Percentiles rank a stretch among this genome's conserved stretches.
Evolutionary conservation across 2,113 vertebrate genomes (phyloP).

Genomic region (Heterotilapia buettikoferi): DNA sequence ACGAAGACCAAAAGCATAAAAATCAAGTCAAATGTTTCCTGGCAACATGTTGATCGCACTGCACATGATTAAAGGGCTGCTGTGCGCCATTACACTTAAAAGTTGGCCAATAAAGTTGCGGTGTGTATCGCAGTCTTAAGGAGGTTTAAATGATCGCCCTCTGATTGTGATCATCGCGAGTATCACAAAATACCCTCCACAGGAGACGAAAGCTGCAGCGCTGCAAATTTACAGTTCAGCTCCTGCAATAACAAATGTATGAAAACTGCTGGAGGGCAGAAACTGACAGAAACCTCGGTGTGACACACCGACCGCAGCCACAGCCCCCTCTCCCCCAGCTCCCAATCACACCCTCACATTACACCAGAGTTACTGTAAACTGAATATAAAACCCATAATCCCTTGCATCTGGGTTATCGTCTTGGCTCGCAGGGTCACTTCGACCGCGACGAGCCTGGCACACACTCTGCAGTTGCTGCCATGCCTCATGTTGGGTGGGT

Average conservation of each 20-base stretch:
- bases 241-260: conserved; percentile 37
- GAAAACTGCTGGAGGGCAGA: conserved; percentile 21
- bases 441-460: conserved; percentile 42
- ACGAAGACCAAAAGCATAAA: background rate
- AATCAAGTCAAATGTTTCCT: conserved; percentile 13
- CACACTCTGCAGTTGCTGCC: conserved; percentile 1
- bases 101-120: background rate
- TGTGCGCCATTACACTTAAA: conserved; percentile 9
- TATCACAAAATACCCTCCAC: background rate
- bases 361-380: conserved; percentile 61
- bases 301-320: conserved; percentile 51
- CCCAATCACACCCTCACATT: conserved; percentile 18
- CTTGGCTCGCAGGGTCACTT: background rate
- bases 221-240: background rate
- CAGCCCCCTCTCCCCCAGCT: background rate
- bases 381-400: conserved; percentile 59
- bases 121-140: background rate
- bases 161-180: background rate
- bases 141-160: conserved; percentile 19
- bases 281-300: conserved; percentile 19
- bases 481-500: conserved; percentile 13
- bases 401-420: conserved; percentile 60
- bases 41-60: background rate
- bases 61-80: conserved; percentile 7
- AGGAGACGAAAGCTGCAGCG: background rate